phyloP scores from a whole-genome alignment of 2,888 invertebrate species.

The Chrysolina oricalcia region DNA sequence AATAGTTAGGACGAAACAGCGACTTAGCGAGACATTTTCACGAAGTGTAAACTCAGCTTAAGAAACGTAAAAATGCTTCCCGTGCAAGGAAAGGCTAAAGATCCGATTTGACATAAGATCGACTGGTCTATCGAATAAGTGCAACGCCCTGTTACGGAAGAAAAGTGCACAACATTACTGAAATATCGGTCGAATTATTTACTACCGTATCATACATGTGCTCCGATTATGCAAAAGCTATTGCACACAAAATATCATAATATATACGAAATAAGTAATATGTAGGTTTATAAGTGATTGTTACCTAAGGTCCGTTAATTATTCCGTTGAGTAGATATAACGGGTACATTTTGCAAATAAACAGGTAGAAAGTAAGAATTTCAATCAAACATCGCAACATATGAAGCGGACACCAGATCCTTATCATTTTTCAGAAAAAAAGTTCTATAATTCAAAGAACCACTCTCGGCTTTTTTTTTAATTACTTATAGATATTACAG shows the following conservation, averaged over 20 bases:
- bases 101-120: neutral
- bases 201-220: constrained; percentile 10
- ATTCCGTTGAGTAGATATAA: constrained; percentile 21
- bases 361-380: constrained; percentile 27
- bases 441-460: no score
- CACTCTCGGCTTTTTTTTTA: no score
- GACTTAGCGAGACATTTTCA: no score
- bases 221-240: constrained; percentile 36
- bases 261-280: constrained; percentile 24
- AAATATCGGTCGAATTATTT: constrained; percentile 40
- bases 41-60: no score
- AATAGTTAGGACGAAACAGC: no score
- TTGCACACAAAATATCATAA: constrained; percentile 30
- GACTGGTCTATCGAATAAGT: constrained; percentile 21
- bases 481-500: no score
- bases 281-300: constrained; percentile 28
- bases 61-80: no score
- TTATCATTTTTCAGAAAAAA: no score
- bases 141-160: constrained; percentile 40
- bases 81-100: no score
- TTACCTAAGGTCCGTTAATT: constrained; percentile 26
- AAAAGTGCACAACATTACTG: constrained; percentile 34
- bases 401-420: no score
- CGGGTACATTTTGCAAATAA: constrained; percentile 25
- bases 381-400: constrained; percentile 1